Conservation (phyloP, 1,140 invertebrate genomes). For the Telenomus remus region DNA sequence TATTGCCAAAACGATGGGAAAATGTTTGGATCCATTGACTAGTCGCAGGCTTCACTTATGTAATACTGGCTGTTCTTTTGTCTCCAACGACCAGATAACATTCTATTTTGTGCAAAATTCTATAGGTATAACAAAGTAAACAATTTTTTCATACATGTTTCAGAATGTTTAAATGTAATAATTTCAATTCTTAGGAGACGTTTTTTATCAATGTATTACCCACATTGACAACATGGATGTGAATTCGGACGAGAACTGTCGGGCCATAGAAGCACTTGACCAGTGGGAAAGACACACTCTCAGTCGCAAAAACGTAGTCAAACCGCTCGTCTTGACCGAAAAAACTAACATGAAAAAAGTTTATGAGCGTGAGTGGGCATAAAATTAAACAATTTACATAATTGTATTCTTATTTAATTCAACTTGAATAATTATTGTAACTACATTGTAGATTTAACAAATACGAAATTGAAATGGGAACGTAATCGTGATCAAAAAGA, state of each 20-base stretch:
- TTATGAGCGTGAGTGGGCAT: constrained; percentile 61
- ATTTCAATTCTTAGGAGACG: constrained; percentile 61
- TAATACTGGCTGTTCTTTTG: constrained; percentile 63
- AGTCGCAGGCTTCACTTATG: constrained; percentile 63
- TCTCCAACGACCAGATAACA: constrained; percentile 44
- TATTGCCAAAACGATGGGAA: constrained; percentile 62
- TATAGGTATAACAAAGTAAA: constrained; percentile 64
- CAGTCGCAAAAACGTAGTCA: constrained; percentile 37
- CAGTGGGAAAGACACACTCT: constrained; percentile 62
- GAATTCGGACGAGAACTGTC: constrained; percentile 61
- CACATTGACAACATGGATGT: constrained; percentile 56
- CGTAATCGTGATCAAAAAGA: constrained; percentile 12
- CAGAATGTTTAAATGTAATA: too few relatives aligned
- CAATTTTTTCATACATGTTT: neutral
- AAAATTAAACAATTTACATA: too few relatives aligned
- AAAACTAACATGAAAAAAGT: constrained; percentile 60
- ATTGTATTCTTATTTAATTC: constrained; percentile 1
- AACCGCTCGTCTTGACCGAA: constrained; percentile 60
- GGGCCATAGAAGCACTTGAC: constrained; percentile 61
- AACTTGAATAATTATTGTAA: constrained; percentile 2
- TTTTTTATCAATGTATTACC: constrained; percentile 71
- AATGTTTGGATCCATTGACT: constrained; percentile 66
- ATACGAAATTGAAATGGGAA: constrained; percentile 56
- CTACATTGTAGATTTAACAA: constrained; percentile 60
- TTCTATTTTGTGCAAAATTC: constrained; percentile 69